Conservation (phyloP, 2,113 vertebrate species). For the Xenopus borealis region DNA sequence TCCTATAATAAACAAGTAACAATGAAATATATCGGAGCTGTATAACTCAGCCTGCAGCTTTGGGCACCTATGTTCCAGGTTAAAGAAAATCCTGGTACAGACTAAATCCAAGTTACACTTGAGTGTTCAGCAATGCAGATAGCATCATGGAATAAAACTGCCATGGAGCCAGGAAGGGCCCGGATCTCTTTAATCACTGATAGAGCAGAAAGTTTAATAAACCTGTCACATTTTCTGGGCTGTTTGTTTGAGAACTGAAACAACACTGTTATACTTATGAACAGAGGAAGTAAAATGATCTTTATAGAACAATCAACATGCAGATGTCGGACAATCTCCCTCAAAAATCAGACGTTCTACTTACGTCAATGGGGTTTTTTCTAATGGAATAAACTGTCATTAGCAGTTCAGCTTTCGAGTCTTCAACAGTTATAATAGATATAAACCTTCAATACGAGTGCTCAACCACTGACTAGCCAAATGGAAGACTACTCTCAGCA, state of each 20-base stretch:
- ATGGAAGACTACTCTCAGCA: no score
- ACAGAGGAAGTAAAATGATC: slow-evolving; percentile 11
- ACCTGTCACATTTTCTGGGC: slow-evolving; percentile 12
- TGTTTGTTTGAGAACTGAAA: slow-evolving; percentile 30
- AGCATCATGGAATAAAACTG: slow-evolving; percentile 25
- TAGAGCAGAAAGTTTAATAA: slow-evolving; percentile 6
- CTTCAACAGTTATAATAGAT: no score
- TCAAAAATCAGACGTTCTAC: not conserved
- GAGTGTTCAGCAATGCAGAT: not conserved
- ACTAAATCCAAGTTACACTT: no score
- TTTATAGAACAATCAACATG: slow-evolving; percentile 12
- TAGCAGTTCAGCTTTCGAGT: no score
- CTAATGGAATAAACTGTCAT: no score
- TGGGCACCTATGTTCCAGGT: no score
- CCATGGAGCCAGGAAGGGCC: slow-evolving; percentile 2
- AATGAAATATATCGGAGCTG: no score
- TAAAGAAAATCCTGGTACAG: no score
- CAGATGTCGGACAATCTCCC: slow-evolving; percentile 9
- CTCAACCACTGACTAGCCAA: no score
- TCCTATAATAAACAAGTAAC: no score
- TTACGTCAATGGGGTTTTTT: not conserved
- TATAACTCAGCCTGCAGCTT: no score
- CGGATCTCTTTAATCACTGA: slow-evolving; percentile 16
- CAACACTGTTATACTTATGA: not conserved
- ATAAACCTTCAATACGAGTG: no score